Base-by-base conservation (phyloP, 2,888 invertebrate genomes). In the Thera obeliscata region DNA sequence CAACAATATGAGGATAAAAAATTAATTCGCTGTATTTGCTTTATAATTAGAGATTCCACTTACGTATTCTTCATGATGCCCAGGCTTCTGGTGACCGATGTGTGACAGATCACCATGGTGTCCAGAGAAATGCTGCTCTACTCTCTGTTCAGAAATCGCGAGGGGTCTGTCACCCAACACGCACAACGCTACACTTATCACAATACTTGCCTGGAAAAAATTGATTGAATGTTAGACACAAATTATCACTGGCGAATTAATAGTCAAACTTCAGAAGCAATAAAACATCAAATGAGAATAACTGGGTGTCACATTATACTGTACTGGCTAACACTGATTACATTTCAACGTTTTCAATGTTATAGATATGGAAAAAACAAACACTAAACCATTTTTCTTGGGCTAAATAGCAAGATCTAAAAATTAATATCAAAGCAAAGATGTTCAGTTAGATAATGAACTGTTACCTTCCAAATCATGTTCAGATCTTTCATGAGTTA, bases 21-120 rank as follows among this genome's bases (percentile, higher is more conserved):
- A 22, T 22, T 22, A 22, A 22, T 22, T 22, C 22, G 22, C 22
- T 22, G 22, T 22, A 22, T 22, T 22, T 22, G 22, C 22, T 22
- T 22, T 22, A 22, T 22, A 22, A 22, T 22, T 22, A 22, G 22
- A 22, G 12, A 12, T 12, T 12, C 49, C n/a, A 81, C 90, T 86
- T 76, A 93, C 93, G 84, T 93, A 92, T 87, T 81, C 85, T 69
- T 87, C 89, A 86, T 90, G 90, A 87, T 89, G 85, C 81, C 87
- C 88, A 35, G 86, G 87, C 71, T 78, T 73, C 36, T 87, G 72
- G 57, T 71, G 71, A 67, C 87, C 89, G 55, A 87, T 79, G 70
- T 91, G 87, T 56, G 77, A 74, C 49, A 88, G 73, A 61, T 87
- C 83, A 7, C 85, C 86, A 60, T 87, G 81, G 67, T 86, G 82